Percentiles rank a stretch among this genome's conserved stretches.
Evolutionary conservation across 2,888 invertebrate species (phyloP).

Genomic region (Dryocosmus kuriphilus): DNA sequence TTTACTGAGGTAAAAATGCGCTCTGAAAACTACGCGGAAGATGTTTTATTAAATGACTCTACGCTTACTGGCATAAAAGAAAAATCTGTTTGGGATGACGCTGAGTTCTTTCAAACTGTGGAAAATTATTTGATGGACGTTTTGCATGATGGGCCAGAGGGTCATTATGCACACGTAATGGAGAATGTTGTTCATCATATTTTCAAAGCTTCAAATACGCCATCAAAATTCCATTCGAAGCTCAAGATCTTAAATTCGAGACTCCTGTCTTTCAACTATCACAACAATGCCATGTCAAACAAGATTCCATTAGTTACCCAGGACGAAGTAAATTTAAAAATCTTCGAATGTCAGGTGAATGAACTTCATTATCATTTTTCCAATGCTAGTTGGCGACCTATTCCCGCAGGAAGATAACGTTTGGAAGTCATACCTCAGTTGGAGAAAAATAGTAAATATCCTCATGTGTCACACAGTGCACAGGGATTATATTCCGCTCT

Average conservation of each 20-base stretch:
- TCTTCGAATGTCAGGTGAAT: constrained; percentile 48
- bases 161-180: constrained; percentile 39
- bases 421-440: constrained; percentile 46
- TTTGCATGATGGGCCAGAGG: constrained; percentile 48
- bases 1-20: neutral
- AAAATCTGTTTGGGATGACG: too few species aligned
- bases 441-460: constrained; percentile 45
- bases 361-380: constrained; percentile 46
- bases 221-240: constrained; percentile 11
- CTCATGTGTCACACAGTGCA: constrained; percentile 20
- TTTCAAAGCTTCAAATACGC: neutral
- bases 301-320: constrained; percentile 32
- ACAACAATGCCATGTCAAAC: neutral
- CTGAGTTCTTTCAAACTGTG: too few species aligned
- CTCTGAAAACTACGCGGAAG: constrained; percentile 1
- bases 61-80: too few species aligned
- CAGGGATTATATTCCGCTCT: too few species aligned
- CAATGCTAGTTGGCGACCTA: constrained; percentile 49
- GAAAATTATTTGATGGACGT: constrained; percentile 40
- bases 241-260: constrained; percentile 42
- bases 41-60: too few species aligned
- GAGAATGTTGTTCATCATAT: constrained; percentile 37
- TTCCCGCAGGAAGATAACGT: constrained; percentile 36
- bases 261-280: constrained; percentile 43
- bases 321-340: constrained; percentile 41